phyloP scores from a whole-genome alignment of 1,140 invertebrate species.

The Meteorus sp. region DNA sequence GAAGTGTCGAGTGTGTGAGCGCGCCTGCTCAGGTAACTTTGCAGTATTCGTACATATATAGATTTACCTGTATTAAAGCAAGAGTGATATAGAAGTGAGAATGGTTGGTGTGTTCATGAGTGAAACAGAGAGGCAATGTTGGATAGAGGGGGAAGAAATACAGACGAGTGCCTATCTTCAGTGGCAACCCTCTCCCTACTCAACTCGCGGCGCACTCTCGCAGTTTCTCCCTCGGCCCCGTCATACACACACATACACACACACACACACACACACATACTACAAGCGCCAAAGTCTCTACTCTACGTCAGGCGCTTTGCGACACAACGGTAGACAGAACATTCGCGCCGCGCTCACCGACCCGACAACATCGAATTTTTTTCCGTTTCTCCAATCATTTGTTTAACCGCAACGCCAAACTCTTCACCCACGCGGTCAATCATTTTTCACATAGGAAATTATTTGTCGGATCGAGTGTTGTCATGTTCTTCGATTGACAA shows the following conservation, averaged over 20 bases:
- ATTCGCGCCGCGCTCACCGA: constrained; percentile 23
- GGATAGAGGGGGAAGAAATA: not conserved
- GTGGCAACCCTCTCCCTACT: constrained; percentile 18
- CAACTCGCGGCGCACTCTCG: not conserved
- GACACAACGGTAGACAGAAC: no score
- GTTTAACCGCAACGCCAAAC: no score
- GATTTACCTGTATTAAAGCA: no score
- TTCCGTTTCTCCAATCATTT: not conserved
- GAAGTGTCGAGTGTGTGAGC: no score
- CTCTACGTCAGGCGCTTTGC: constrained; percentile 19
- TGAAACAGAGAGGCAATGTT: not conserved
- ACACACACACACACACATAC: no score
- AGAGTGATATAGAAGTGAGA: not conserved
- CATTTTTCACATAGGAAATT: no score
- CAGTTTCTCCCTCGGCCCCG: constrained; percentile 16
- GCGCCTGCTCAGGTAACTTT: no score
- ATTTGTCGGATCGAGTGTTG: no score
- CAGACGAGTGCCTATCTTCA: constrained; percentile 20
- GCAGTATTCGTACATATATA: no score
- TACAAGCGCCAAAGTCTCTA: no score
- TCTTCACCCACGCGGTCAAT: constrained; percentile 15
- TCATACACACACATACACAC: no score
- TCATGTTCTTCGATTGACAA: no score
- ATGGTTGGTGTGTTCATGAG: not conserved
- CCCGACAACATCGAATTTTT: constrained; percentile 4